These are phyloP conservation scores for Pelvicachromis taeniatus DNA, from an alignment of 2,113 vertebrate genomes.

Conservation along the genomic window DNA sequence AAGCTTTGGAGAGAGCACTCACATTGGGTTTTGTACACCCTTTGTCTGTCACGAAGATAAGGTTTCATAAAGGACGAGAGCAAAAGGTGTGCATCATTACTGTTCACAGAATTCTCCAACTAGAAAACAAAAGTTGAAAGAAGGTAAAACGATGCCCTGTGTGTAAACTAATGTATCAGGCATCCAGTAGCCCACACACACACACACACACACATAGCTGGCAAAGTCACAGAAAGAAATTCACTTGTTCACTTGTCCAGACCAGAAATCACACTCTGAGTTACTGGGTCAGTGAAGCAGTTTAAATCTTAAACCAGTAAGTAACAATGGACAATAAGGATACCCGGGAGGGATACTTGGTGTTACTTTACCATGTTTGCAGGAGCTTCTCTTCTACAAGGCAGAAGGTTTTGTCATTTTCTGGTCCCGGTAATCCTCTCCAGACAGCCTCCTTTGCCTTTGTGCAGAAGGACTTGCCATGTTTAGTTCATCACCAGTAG, in stretches of 20 bases:
- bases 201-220: not conserved
- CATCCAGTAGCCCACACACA: not conserved
- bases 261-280: not conserved
- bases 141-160: not conserved
- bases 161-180: not conserved
- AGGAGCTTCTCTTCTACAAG: conserved; percentile 20
- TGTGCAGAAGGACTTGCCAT: conserved; percentile 28
- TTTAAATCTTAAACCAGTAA: not conserved
- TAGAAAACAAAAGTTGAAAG: not conserved
- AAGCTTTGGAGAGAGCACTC: not conserved
- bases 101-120: not conserved
- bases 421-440: conserved; percentile 30
- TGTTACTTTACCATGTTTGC: conserved; percentile 71
- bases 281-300: conserved; percentile 50
- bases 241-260: conserved; percentile 12
- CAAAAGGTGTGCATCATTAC: not conserved
- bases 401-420: conserved; percentile 35
- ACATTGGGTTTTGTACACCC: not conserved
- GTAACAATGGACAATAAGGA: not conserved
- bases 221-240: conserved; percentile 12
- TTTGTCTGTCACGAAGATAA: not conserved
- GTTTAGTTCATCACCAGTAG: conserved; percentile 31
- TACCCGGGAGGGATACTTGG: not conserved
- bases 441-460: conserved; percentile 19
- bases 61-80: not conserved